These are phyloP conservation scores for Catharus fuscescens DNA, from an alignment of 2,113 vertebrate genomes.

Conservation along the genomic window DNA sequence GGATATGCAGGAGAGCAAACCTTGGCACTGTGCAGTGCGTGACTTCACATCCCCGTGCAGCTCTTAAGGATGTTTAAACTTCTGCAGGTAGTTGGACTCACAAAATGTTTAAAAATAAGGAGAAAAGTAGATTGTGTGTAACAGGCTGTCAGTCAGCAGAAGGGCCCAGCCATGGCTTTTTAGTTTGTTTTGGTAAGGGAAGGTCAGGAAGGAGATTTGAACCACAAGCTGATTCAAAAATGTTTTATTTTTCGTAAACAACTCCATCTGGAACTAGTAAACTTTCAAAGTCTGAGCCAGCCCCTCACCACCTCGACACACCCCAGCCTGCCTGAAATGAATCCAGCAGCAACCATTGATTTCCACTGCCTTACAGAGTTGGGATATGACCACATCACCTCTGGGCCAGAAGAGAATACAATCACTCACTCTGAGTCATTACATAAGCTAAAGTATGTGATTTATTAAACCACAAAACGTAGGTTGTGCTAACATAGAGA, in stretches of 20 bases:
- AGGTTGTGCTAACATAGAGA: constrained; percentile 45
- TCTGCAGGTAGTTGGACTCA: constrained; percentile 34
- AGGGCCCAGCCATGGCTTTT: constrained; percentile 12
- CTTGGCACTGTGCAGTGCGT: constrained; percentile 18
- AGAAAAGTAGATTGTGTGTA: neutral
- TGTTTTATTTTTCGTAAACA: constrained; percentile 76
- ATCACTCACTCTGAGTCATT: constrained; percentile 77
- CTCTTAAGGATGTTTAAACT: constrained; percentile 42
- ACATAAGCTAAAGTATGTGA: constrained; percentile 71
- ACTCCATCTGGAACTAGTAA: constrained; percentile 71
- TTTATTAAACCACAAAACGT: constrained; percentile 75
- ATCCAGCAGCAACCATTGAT: constrained; percentile 60
- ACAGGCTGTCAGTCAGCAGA: constrained; percentile 10
- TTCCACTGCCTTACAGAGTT: constrained; percentile 63
- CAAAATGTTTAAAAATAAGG: constrained; percentile 45
- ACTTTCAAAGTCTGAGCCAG: constrained; percentile 17
- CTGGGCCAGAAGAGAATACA: constrained; percentile 70
- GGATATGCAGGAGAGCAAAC: constrained; percentile 49
- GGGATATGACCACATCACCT: constrained; percentile 61
- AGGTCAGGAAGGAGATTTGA: constrained; percentile 46
- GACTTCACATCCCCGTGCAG: constrained; percentile 34
- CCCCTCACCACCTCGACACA: constrained; percentile 38
- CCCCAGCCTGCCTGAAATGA: constrained; percentile 57
- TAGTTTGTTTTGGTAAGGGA: constrained; percentile 39
- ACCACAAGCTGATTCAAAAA: constrained; percentile 59